Conservation (phyloP, 1,140 invertebrate genomes). For the Euwallacea similis region DNA sequence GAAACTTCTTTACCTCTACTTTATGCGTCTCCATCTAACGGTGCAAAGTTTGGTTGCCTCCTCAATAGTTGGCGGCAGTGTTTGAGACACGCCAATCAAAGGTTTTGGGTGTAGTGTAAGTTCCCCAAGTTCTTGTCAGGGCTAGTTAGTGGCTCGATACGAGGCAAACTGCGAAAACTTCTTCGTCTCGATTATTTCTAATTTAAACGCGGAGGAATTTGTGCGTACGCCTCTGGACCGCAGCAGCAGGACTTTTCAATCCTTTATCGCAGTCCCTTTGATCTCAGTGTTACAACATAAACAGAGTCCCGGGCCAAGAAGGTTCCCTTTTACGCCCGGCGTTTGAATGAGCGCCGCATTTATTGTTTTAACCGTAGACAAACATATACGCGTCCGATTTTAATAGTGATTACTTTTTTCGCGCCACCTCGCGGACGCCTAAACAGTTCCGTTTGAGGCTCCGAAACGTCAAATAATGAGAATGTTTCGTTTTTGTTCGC, state of each 20-base stretch:
- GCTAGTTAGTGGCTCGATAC: background rate
- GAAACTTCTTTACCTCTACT: background rate
- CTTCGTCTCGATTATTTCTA: too few relatives aligned
- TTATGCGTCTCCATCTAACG: too few relatives aligned
- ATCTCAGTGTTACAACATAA: conserved; percentile 30
- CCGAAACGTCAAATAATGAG: conserved; percentile 29
- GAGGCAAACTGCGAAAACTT: background rate
- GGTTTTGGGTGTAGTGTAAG: too few relatives aligned
- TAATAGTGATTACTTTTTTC: conserved; percentile 36
- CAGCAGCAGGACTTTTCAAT: conserved; percentile 24
- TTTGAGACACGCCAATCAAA: too few relatives aligned
- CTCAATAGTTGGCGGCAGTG: too few relatives aligned
- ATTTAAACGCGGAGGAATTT: too few relatives aligned
- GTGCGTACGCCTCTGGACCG: background rate
- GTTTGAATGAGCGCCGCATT: conserved; percentile 28
- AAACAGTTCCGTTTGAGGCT: conserved; percentile 31
- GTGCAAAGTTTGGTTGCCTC: too few relatives aligned
- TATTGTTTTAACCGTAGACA: conserved; percentile 33
- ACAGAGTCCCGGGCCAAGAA: conserved; percentile 26
- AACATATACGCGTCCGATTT: conserved; percentile 34
- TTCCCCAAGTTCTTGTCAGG: too few relatives aligned
- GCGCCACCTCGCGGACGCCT: conserved; percentile 21
- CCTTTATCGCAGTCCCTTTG: conserved; percentile 31
- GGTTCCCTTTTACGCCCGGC: conserved; percentile 19
- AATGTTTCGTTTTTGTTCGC: conserved; percentile 13